Evolutionary conservation across 2,797 vertebrate species (phyloP).

Genomic region (Poeciliopsis paucimaculata): DNA sequence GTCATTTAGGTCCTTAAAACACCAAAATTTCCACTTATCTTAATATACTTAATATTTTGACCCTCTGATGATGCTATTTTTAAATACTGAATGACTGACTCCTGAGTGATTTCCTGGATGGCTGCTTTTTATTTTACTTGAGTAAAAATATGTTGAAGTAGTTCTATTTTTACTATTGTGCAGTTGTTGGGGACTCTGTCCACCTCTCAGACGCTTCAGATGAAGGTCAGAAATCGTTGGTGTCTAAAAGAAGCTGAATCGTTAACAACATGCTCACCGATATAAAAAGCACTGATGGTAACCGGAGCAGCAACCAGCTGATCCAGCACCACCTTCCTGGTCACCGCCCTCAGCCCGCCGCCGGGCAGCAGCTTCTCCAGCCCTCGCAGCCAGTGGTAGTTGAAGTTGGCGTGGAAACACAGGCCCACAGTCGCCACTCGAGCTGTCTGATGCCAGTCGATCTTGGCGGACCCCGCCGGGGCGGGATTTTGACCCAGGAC

Average conservation of each 20-base stretch:
- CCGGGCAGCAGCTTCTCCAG: slow-evolving; percentile 81
- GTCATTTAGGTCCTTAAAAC: no score
- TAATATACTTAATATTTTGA: no score
- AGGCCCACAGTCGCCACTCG: slow-evolving; percentile 80
- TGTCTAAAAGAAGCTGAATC: neutral
- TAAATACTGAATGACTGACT: no score
- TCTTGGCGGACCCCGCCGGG: slow-evolving; percentile 12
- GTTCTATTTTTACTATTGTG: no score
- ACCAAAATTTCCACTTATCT: no score
- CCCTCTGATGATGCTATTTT: no score
- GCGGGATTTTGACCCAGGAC: slow-evolving; percentile 54
- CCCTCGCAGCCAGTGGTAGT: slow-evolving; percentile 81
- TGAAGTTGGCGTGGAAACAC: slow-evolving; percentile 85
- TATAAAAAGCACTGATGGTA: slow-evolving; percentile 84
- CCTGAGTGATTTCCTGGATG: no score
- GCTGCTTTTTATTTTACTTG: no score
- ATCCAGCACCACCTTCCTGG: slow-evolving; percentile 81
- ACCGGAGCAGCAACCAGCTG: slow-evolving; percentile 81
- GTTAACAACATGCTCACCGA: slow-evolving; percentile 67
- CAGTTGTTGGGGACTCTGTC: no score
- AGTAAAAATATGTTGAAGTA: no score
- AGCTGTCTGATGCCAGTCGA: slow-evolving; percentile 78
- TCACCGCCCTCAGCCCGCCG: slow-evolving; percentile 66
- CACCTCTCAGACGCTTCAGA: neutral
- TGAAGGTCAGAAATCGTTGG: neutral